Conservation (phyloP, 2,888 invertebrate species). For the Acronicta psi region DNA sequence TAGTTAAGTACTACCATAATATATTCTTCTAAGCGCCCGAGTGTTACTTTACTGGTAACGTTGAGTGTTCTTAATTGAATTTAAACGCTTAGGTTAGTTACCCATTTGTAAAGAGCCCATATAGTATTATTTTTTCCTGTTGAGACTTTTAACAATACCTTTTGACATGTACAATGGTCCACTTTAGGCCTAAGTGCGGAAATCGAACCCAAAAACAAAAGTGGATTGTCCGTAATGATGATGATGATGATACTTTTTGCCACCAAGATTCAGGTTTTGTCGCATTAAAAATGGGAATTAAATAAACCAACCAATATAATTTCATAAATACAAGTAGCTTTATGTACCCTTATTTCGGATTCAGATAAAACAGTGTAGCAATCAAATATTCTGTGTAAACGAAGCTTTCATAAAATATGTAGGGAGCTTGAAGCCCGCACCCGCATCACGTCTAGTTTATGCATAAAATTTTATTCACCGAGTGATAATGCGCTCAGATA, state of each 20-base stretch:
- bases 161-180: too few relatives aligned
- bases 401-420: slow-evolving; percentile 77
- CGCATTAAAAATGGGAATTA: background rate
- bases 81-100: slow-evolving; percentile 12
- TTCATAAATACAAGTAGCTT: slow-evolving; percentile 39
- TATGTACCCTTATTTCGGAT: slow-evolving; percentile 52
- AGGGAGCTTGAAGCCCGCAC: slow-evolving; percentile 54
- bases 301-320: slow-evolving; percentile 23
- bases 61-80: slow-evolving; percentile 34
- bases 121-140: background rate
- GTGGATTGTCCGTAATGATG: too few relatives aligned
- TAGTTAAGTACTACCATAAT: slow-evolving; percentile 52
- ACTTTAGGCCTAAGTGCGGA: too few relatives aligned
- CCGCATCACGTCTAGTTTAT: slow-evolving; percentile 56
- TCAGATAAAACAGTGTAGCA: slow-evolving; percentile 63
- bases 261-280: too few relatives aligned
- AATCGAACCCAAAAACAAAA: too few relatives aligned
- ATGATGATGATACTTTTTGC: too few relatives aligned
- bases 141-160: too few relatives aligned
- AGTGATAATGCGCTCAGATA: slow-evolving; percentile 52
- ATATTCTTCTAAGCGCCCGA: slow-evolving; percentile 47
- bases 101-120: slow-evolving; percentile 7
- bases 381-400: slow-evolving; percentile 80
- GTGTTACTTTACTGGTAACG: slow-evolving; percentile 35
- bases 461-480: slow-evolving; percentile 59